A percentile compares a stretch with the other conserved stretches of the same genome.
Conservation (phyloP, 2,797 vertebrate genomes). For the Rhyacichthys aspro region DNA sequence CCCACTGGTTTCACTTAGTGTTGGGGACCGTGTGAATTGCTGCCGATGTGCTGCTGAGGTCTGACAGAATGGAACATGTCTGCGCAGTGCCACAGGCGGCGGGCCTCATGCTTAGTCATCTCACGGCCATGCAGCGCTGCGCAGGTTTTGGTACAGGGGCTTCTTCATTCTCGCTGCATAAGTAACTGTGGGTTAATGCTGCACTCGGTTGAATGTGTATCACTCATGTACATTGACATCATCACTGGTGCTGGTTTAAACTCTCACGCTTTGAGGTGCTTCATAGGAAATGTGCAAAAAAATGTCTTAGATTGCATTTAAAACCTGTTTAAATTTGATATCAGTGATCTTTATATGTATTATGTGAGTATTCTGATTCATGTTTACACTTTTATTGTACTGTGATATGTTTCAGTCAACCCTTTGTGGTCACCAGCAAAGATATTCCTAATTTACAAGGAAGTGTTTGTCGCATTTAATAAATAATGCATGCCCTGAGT, state of each 20-base stretch:
- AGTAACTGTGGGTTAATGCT: slow-evolving; percentile 33
- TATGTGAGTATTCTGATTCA: too few relatives aligned
- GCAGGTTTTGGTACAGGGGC: slow-evolving; percentile 28
- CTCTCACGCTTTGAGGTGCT: too few relatives aligned
- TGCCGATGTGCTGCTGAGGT: slow-evolving; percentile 61
- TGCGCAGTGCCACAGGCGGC: slow-evolving; percentile 65
- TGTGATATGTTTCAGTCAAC: too few relatives aligned
- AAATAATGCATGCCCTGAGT: too few relatives aligned
- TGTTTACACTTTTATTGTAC: too few relatives aligned
- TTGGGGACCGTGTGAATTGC: slow-evolving; percentile 68
- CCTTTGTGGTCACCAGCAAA: too few relatives aligned
- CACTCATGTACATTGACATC: background rate
- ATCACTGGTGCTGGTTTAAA: background rate
- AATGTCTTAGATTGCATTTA: too few relatives aligned
- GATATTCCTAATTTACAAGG: too few relatives aligned
- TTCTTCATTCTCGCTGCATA: slow-evolving; percentile 17
- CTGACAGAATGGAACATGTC: slow-evolving; percentile 80
- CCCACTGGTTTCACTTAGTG: slow-evolving; percentile 59
- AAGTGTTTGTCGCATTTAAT: too few relatives aligned
- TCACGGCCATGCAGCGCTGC: slow-evolving; percentile 40
- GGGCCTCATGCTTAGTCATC: slow-evolving; percentile 70
- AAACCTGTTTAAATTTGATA: too few relatives aligned
- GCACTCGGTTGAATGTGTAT: background rate
- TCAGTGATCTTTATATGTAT: too few relatives aligned
- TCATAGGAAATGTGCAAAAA: too few relatives aligned